Evolutionary conservation across 2,113 vertebrate genomes (phyloP), one percentile per base, ranked within the genome.

Genomic region (Rhynchomys soricoides): DNA sequence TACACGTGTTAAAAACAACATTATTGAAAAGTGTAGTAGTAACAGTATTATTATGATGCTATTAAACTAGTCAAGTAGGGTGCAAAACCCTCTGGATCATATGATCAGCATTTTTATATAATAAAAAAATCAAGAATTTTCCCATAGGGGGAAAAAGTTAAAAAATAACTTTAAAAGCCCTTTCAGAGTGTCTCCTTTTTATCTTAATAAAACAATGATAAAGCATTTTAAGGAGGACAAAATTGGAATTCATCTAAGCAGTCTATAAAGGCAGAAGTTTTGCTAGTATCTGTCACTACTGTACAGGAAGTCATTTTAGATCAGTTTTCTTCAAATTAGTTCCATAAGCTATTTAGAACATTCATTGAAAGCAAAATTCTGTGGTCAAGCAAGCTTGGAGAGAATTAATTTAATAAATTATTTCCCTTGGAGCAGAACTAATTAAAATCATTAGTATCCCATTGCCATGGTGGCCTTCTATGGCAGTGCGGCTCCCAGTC

Each of bases 331-430:
- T 82, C 40, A 81, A 96, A 92, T 71, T 92, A 19, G 57, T 81
- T 89, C 71, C 81, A 45, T 24, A 31, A 52, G 82, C 75, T 95
- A 45, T 91, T 78, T 59, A 43, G 73, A 82, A n/a, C 59, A 29
- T 50, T 81, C n/a, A 79, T 6, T 96, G 59, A 81, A 77, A 89
- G 88, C 66, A 66, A 77, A 96, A 77, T 93, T 89, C 89, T 94
- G 66, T 78, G 83, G 66, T 93, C 90, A 91, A 66, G 68, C 40
- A 86, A 8, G 34, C 89, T 94, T 86, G 91, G 88, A 82, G 90
- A 97, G 9, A 55, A 89, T 66, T 82, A 81, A 43, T 78, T 66
- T 92, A 87, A 94, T 79, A 88, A 90, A 85, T 40, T 78, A 85
- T 37, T 52, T 78, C 91, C 88, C 91, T 92, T 17, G 73, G n/a